Conservation (phyloP, 2,888 invertebrate genomes). For the Stomorhina lunata region DNA sequence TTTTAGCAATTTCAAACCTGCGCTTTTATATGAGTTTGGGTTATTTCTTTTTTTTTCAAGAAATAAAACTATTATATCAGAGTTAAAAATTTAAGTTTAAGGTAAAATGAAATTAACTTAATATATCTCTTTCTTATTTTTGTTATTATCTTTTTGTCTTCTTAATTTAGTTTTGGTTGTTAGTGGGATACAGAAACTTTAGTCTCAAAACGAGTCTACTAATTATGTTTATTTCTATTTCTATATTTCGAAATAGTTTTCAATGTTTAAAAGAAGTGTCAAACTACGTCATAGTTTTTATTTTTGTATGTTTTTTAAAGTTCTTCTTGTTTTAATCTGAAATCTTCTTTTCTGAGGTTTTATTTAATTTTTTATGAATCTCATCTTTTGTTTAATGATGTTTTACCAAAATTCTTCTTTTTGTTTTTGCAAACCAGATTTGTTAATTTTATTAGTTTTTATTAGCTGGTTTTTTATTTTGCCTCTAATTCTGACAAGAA, state of each 20-base stretch:
- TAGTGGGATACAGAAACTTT: not conserved
- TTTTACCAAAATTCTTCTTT: not conserved
- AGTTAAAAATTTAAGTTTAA: not conserved
- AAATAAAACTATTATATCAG: not conserved
- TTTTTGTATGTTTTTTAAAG: not conserved
- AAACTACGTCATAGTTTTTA: slow-evolving; percentile 1
- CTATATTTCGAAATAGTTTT: too few relatives aligned
- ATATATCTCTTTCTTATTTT: not conserved
- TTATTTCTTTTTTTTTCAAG: not conserved
- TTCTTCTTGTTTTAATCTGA: not conserved
- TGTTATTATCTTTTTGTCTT: not conserved
- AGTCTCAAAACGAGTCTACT: not conserved
- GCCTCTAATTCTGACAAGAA: slow-evolving; percentile 3
- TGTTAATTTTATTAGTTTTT: slow-evolving; percentile 1
- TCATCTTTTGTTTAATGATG: not conserved
- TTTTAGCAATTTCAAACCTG: not conserved
- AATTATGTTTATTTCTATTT: too few relatives aligned
- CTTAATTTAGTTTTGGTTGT: not conserved
- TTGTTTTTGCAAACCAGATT: slow-evolving; percentile 15
- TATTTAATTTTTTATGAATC: not conserved
- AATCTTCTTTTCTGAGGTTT: not conserved
- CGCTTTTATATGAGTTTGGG: slow-evolving; percentile 46
- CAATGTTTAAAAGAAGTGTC: not conserved
- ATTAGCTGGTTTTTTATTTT: not conserved
- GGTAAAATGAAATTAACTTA: slow-evolving; percentile 13